Evolutionary conservation across 2,888 invertebrate species (phyloP).

Genomic region (Meiosimyza platycephala): DNA sequence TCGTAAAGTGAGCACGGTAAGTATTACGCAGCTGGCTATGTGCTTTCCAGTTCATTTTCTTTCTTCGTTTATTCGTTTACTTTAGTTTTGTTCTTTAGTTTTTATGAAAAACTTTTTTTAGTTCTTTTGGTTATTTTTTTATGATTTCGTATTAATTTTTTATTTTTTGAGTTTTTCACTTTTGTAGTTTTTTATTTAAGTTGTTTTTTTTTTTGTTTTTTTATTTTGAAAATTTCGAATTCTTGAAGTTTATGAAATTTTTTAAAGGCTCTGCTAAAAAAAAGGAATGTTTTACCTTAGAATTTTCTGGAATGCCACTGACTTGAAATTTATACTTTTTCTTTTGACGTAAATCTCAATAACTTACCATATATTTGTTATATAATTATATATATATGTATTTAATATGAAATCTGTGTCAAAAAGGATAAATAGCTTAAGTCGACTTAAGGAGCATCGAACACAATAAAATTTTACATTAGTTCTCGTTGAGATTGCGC

Average conservation of each 20-base stretch:
- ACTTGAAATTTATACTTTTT: not conserved
- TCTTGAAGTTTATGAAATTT: slow-evolving; percentile 3
- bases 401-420: too few relatives aligned
- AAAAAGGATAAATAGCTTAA: too few relatives aligned
- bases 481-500: too few relatives aligned
- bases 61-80: slow-evolving; percentile 21
- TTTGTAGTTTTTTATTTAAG: slow-evolving; percentile 36
- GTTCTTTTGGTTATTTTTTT: not conserved
- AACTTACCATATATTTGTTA: too few relatives aligned
- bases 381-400: too few relatives aligned
- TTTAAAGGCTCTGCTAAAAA: slow-evolving; percentile 23
- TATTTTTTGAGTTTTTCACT: slow-evolving; percentile 34
- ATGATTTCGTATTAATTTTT: not conserved
- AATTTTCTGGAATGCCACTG: slow-evolving; percentile 55
- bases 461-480: too few relatives aligned
- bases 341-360: not conserved
- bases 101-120: not conserved
- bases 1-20: slow-evolving; percentile 95
- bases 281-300: slow-evolving; percentile 31
- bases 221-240: slow-evolving; percentile 29
- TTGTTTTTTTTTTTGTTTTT: slow-evolving; percentile 33
- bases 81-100: slow-evolving; percentile 32
- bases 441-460: too few relatives aligned
- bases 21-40: slow-evolving; percentile 69
- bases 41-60: slow-evolving; percentile 52